Percentiles rank a stretch among this genome's conserved stretches.
Conservation (phyloP, 2,888 invertebrate genomes). For the Eristalis tenax region DNA sequence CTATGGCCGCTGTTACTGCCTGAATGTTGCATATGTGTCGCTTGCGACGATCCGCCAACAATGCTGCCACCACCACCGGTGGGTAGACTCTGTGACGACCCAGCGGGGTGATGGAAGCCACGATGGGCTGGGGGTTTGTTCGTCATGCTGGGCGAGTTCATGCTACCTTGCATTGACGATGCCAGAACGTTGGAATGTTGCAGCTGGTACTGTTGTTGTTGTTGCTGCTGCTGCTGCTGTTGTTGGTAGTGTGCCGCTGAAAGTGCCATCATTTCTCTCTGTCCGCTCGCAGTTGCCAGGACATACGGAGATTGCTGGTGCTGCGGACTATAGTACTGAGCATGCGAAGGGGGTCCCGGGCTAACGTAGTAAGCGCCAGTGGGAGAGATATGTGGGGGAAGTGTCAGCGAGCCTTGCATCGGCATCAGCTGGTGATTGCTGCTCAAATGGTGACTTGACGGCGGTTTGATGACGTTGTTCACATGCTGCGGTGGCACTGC, state of each 20-base stretch:
- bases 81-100: conserved; percentile 59
- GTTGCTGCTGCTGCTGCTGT: conserved; percentile 40
- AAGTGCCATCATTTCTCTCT: conserved; percentile 54
- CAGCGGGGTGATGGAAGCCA: conserved; percentile 34
- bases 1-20: conserved; percentile 30
- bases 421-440: conserved; percentile 60
- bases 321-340: conserved; percentile 46
- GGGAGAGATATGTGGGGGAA: conserved; percentile 53
- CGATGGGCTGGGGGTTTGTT: conserved; percentile 52
- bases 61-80: conserved; percentile 33
- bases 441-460: conserved; percentile 50
- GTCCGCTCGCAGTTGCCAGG: conserved; percentile 28
- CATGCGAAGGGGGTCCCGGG: conserved; percentile 43
- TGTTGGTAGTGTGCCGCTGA: conserved; percentile 57
- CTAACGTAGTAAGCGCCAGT: conserved; percentile 56
- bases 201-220: conserved; percentile 71
- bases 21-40: conserved; percentile 43
- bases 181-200: conserved; percentile 66
- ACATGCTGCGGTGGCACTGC: conserved; percentile 39
- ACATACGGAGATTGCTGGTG: conserved; percentile 42
- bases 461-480: conserved; percentile 43
- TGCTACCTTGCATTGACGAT: conserved; percentile 60
- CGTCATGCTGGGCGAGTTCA: conserved; percentile 35
- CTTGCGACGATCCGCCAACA: conserved; percentile 19
- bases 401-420: conserved; percentile 39